A percentile compares a stretch with the other conserved stretches of the same genome.
phyloP scores from a whole-genome alignment of 2,888 invertebrate species.

The Tetranychus truncatus region DNA sequence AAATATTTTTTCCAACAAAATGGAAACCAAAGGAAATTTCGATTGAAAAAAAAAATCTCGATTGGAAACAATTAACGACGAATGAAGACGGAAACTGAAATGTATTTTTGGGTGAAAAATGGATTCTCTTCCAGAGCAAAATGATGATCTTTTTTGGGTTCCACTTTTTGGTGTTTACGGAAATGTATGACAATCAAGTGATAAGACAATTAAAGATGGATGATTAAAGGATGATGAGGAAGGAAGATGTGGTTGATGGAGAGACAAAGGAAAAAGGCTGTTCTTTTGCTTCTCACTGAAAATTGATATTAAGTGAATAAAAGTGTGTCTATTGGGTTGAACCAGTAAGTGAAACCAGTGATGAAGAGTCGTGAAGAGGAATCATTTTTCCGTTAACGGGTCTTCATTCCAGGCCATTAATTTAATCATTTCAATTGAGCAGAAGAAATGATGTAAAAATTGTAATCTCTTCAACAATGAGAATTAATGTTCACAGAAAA shows the following conservation, averaged over 20 bases:
- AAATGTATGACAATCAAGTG: background rate
- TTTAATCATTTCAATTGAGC: background rate
- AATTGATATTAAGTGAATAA: no score
- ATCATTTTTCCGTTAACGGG: background rate
- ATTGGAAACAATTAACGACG: no score
- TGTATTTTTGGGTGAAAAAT: background rate
- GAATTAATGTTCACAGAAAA: no score
- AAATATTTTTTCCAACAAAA: no score
- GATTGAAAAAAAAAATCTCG: no score
- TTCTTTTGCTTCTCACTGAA: no score
- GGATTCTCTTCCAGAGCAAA: background rate
- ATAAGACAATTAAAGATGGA: background rate
- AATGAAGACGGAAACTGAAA: no score
- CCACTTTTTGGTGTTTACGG: background rate
- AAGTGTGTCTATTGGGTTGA: no score
- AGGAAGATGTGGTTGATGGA: background rate
- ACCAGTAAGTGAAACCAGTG: no score
- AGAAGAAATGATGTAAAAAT: background rate
- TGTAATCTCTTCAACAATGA: background rate
- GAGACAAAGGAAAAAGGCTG: background rate
- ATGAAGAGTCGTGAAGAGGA: background rate
- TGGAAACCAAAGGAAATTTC: no score
- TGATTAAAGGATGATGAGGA: background rate
- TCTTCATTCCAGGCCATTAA: background rate
- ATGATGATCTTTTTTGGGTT: background rate